These are phyloP conservation scores for Brachirus orientalis DNA, from an alignment of 2,113 vertebrate genomes.

Conservation along the genomic window DNA sequence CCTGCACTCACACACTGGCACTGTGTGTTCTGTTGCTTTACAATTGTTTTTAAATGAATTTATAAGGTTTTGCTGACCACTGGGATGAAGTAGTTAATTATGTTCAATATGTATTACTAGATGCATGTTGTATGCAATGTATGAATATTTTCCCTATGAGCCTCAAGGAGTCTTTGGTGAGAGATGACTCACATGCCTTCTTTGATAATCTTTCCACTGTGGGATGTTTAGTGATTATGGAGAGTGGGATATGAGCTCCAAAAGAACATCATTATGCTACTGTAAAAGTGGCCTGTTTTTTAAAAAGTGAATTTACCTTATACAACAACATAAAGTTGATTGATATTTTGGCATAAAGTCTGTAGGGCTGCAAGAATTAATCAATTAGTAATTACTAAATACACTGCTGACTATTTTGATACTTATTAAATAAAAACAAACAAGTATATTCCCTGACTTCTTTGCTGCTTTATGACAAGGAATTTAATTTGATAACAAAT, in stretches of 20 bases:
- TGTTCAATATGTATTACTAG: conserved; percentile 71
- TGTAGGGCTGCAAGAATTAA: too few species aligned
- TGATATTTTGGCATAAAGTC: conserved; percentile 3
- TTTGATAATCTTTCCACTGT: conserved; percentile 80
- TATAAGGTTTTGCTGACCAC: conserved; percentile 74
- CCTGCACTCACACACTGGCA: conserved; percentile 5
- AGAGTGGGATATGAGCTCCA: conserved; percentile 65
- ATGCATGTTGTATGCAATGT: too few species aligned
- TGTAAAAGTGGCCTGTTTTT: conserved; percentile 21
- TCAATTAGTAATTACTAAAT: too few species aligned
- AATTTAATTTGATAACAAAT: too few species aligned
- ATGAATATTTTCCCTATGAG: conserved; percentile 70
- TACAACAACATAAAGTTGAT: conserved; percentile 12
- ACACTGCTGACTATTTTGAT: too few species aligned
- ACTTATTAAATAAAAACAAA: too few species aligned
- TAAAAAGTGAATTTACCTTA: conserved; percentile 18
- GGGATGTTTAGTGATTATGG: conserved; percentile 79
- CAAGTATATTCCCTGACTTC: too few species aligned
- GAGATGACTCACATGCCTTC: conserved; percentile 76
- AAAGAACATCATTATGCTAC: conserved; percentile 50
- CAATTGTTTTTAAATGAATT: conserved; percentile 65
- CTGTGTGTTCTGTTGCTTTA: conserved; percentile 57
- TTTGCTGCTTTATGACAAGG: too few species aligned
- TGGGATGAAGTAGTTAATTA: conserved; percentile 77
- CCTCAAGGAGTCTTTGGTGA: conserved; percentile 71